phyloP scores from a whole-genome alignment of 1,140 invertebrate genomes.

The Drosophila pseudoobscura region DNA sequence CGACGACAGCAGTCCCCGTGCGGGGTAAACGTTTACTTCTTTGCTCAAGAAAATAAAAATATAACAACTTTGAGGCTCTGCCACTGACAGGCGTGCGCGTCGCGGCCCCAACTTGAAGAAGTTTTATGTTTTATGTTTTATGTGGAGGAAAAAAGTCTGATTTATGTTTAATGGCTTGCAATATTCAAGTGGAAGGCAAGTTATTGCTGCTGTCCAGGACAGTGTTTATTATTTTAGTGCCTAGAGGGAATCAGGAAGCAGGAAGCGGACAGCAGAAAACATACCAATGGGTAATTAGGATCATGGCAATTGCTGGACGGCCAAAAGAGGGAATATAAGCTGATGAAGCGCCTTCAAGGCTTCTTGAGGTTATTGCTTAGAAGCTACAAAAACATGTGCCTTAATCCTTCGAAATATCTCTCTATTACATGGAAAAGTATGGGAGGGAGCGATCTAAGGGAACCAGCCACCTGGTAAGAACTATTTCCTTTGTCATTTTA shows the following conservation, averaged over 20 bases:
- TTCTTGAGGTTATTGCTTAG: no score
- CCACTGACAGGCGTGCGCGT: constrained; percentile 43
- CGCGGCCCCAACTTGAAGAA: constrained; percentile 32
- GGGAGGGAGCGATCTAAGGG: no score
- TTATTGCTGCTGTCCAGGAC: constrained; percentile 41
- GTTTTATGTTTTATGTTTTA: constrained; percentile 24
- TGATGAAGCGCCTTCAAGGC: no score
- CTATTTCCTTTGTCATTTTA: no score
- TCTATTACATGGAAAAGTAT: no score
- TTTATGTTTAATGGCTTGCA: constrained; percentile 60
- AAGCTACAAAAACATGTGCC: no score
- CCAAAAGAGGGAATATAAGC: not conserved
- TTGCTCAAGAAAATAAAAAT: constrained; percentile 41
- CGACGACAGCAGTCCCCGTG: constrained; percentile 39
- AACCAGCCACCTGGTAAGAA: no score
- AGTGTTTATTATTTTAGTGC: constrained; percentile 74
- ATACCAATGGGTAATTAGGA: constrained; percentile 30
- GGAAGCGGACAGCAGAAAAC: not conserved
- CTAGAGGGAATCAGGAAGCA: constrained; percentile 31
- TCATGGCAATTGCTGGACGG: constrained; percentile 11
- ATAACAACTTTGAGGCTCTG: constrained; percentile 45
- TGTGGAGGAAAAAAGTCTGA: constrained; percentile 59
- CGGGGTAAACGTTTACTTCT: constrained; percentile 45
- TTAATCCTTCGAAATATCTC: no score
- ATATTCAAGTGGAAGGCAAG: constrained; percentile 19